Evolutionary conservation across 2,113 vertebrate genomes (phyloP).

Genomic region (Cyrtonyx montezumae): DNA sequence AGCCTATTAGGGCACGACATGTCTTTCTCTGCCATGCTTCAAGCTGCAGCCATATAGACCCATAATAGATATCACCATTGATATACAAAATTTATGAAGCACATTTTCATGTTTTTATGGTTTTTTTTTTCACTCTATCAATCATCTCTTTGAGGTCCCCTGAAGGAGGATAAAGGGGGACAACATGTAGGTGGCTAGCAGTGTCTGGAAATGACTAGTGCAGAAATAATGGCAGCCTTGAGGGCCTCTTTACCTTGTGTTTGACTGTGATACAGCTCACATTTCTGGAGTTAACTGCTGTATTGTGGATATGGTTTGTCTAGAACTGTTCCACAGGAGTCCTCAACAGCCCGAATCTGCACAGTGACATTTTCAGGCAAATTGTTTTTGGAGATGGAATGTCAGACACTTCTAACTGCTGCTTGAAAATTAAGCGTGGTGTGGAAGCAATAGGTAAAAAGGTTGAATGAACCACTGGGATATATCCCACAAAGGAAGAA

Average conservation of each 20-base stretch:
- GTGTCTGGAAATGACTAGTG: neutral
- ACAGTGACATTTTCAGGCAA: neutral
- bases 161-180: neutral
- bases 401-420: neutral
- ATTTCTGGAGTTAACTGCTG: neutral
- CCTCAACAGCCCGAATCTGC: neutral
- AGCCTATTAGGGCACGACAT: neutral
- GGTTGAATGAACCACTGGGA: neutral
- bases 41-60: neutral
- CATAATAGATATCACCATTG: neutral
- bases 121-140: neutral
- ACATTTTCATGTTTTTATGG: neutral
- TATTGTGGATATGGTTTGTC: neutral
- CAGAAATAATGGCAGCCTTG: neutral
- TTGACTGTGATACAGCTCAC: neutral
- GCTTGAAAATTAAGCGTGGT: neutral
- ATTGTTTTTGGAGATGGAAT: neutral
- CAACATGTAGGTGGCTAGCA: neutral
- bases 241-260: neutral
- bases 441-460: neutral
- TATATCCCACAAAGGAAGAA: neutral
- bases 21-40: neutral
- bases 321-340: neutral
- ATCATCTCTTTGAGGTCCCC: neutral
- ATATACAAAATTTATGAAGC: accelerated